These are phyloP conservation scores for Zonotrichia albicollis DNA, from an alignment of 2,797 vertebrate genomes.

Conservation along the genomic window DNA sequence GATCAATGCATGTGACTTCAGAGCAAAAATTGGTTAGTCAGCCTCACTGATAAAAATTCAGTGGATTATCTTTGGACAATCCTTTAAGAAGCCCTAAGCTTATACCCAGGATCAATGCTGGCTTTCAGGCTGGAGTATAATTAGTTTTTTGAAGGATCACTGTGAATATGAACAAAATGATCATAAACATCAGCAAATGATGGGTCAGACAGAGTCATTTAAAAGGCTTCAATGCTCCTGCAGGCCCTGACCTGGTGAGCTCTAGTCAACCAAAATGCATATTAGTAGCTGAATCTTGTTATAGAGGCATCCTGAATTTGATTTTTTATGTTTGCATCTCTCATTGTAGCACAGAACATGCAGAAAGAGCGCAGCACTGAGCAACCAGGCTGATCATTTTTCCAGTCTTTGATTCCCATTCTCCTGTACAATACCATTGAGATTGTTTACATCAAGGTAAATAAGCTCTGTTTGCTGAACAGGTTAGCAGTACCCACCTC, in stretches of 20 bases:
- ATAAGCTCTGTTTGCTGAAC: not conserved
- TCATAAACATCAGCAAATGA: not conserved
- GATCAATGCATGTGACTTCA: not conserved
- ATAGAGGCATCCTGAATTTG: not conserved
- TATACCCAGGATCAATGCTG: not conserved
- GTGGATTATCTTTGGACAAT: not conserved
- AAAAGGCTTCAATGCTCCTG: not conserved
- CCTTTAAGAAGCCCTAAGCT: not conserved
- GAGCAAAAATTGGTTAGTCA: not conserved
- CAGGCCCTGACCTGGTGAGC: not conserved
- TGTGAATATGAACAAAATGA: not conserved
- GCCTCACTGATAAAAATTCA: not conserved
- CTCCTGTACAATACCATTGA: not conserved
- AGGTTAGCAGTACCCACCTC: not conserved
- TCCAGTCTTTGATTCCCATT: not conserved
- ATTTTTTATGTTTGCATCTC: not conserved
- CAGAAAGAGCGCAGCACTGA: not conserved
- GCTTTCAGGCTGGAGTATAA: not conserved
- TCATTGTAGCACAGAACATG: not conserved
- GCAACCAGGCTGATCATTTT: not conserved
- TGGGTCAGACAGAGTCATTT: not conserved
- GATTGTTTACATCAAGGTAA: not conserved
- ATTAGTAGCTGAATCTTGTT: not conserved
- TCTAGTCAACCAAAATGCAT: not conserved
- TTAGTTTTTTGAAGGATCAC: not conserved